Conservation (phyloP, 2,888 invertebrate genomes). For the Phalangium opilio region DNA sequence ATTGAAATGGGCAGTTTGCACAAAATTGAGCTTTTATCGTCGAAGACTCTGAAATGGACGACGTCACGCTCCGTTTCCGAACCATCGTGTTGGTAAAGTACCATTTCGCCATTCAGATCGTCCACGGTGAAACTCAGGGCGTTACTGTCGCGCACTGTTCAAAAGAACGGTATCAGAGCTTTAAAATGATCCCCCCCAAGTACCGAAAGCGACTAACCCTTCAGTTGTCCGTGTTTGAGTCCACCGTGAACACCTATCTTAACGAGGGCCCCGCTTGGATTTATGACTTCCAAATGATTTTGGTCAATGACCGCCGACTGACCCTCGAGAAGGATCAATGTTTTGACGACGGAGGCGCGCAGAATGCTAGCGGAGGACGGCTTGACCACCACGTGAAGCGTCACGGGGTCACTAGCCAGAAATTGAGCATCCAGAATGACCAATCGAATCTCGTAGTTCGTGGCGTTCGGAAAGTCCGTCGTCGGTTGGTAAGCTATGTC, state of each 20-base stretch:
- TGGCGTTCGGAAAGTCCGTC: constrained; percentile 17
- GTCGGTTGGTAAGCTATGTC: constrained; percentile 30
- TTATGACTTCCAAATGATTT: constrained; percentile 27
- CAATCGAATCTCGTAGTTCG: constrained; percentile 27
- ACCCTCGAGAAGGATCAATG: constrained; percentile 29
- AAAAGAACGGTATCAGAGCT: too few relatives aligned
- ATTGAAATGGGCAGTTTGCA: constrained; percentile 29
- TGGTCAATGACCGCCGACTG: constrained; percentile 26
- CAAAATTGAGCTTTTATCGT: constrained; percentile 26
- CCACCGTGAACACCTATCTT: constrained; percentile 28
- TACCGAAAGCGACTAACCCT: too few relatives aligned
- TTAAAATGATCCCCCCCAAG: too few relatives aligned
- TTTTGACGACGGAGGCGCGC: constrained; percentile 26
- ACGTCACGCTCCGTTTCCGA: constrained; percentile 26
- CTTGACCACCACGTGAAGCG: constrained; percentile 28
- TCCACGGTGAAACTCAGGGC: constrained; percentile 18
- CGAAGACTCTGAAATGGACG: constrained; percentile 28
- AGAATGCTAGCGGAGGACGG: constrained; percentile 28
- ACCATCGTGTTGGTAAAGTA: constrained; percentile 17
- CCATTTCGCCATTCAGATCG: constrained; percentile 11
- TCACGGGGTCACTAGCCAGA: constrained; percentile 27
- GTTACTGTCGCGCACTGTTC: constrained; percentile 24
- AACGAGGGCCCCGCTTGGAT: constrained; percentile 28
- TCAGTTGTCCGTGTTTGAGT: constrained; percentile 26
- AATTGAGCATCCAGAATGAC: constrained; percentile 29